Evolutionary conservation across 2,888 invertebrate species (phyloP).

Genomic region (Pristionchus mayeri): DNA sequence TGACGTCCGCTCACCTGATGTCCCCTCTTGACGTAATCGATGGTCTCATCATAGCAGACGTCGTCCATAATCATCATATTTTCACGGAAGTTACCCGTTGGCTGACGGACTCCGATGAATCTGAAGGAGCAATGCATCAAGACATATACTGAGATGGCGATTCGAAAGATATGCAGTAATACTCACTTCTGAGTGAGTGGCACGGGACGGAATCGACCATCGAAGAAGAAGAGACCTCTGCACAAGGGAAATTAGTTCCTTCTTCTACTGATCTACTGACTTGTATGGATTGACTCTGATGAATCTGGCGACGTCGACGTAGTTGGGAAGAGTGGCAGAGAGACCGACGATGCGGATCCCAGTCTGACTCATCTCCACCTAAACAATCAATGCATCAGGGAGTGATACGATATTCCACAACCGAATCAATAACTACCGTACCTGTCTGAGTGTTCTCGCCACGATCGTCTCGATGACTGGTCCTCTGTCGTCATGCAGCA

Average conservation of each 20-base stretch:
- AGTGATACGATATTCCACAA: not conserved
- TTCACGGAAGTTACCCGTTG: slow-evolving; percentile 56
- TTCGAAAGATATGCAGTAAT: not conserved
- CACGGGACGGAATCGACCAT: slow-evolving; percentile 92
- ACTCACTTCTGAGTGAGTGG: slow-evolving; percentile 70
- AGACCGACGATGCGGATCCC: slow-evolving; percentile 91
- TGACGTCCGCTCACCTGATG: slow-evolving; percentile 85
- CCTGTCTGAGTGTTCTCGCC: slow-evolving; percentile 92
- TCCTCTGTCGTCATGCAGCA: slow-evolving; percentile 95
- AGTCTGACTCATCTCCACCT: slow-evolving; percentile 80
- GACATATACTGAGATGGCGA: not conserved
- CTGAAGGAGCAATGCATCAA: slow-evolving; percentile 53
- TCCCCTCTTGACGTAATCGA: slow-evolving; percentile 88
- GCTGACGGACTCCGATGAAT: slow-evolving; percentile 69
- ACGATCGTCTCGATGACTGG: slow-evolving; percentile 97
- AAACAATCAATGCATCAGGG: not conserved
- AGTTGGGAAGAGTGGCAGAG: slow-evolving; percentile 96
- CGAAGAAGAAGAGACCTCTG: slow-evolving; percentile 79
- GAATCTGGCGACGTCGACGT: slow-evolving; percentile 94
- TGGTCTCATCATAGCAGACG: slow-evolving; percentile 90
- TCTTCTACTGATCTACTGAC: not conserved
- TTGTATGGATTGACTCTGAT: slow-evolving; percentile 90
- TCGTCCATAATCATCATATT: slow-evolving; percentile 62
- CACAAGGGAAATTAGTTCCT: not conserved
- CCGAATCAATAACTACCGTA: slow-evolving; percentile 62